A percentile compares a stretch with the other conserved stretches of the same genome.
Evolutionary conservation across 1,140 invertebrate genomes (phyloP).

Genomic region (Maconellicoccus hirsutus): DNA sequence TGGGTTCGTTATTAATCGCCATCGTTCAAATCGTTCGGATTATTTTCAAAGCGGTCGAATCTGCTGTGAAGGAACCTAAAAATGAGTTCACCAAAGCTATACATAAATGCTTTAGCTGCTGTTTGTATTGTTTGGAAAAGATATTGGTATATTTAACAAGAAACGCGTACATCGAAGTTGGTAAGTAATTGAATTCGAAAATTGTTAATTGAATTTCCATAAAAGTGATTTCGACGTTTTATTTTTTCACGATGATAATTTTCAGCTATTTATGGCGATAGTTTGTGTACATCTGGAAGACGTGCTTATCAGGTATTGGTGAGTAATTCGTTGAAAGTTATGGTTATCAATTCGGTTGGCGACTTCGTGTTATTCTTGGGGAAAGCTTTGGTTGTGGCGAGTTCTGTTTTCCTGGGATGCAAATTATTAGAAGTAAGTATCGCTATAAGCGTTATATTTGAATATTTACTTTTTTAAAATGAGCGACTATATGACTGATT

Average conservation of each 20-base stretch:
- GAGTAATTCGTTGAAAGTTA: conserved; percentile 52
- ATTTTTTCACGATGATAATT: conserved; percentile 25
- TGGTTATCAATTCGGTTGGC: conserved; percentile 64
- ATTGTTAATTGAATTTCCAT: too few relatives aligned
- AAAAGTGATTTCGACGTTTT: too few relatives aligned
- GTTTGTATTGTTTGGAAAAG: conserved; percentile 59
- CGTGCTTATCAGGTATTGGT: conserved; percentile 48
- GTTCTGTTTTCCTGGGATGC: conserved; percentile 48
- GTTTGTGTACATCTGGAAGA: conserved; percentile 51
- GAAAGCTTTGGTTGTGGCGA: conserved; percentile 54
- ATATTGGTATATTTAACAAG: conserved; percentile 56
- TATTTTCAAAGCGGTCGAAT: conserved; percentile 37
- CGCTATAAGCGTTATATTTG: too few relatives aligned
- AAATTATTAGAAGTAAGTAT: conserved; percentile 45
- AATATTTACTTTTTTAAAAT: conserved; percentile 5
- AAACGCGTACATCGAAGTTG: conserved; percentile 70
- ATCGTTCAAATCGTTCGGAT: conserved; percentile 52
- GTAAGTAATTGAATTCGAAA: too few relatives aligned
- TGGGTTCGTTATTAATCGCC: conserved; percentile 62
- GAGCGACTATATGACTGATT: conserved; percentile 12
- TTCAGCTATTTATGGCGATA: conserved; percentile 57
- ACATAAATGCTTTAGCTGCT: conserved; percentile 56
- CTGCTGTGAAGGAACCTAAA: conserved; percentile 36
- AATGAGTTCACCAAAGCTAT: conserved; percentile 35
- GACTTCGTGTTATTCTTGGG: conserved; percentile 64